phyloP scores from a whole-genome alignment of 2,888 invertebrate genomes.

The Odontomyia ornata region DNA sequence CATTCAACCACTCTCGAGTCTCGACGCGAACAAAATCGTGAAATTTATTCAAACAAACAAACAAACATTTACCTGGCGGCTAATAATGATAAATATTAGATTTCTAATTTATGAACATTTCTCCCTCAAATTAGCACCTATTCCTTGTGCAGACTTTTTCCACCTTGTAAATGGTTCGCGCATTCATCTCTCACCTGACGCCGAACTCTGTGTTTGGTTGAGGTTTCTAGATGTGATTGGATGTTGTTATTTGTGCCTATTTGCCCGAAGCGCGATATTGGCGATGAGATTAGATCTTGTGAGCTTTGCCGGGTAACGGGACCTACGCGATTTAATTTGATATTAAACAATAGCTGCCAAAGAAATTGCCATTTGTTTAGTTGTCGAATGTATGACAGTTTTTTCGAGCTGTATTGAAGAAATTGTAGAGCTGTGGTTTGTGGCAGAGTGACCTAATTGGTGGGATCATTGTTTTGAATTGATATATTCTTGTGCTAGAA shows the following conservation, averaged over 20 bases:
- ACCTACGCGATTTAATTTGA: constrained; percentile 11
- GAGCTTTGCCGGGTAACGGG: constrained; percentile 21
- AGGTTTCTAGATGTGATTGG: background rate
- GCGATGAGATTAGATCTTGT: constrained; percentile 1
- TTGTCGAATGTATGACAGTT: background rate
- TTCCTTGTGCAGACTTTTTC: constrained; percentile 2
- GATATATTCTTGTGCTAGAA: too few relatives aligned
- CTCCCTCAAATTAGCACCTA: constrained; percentile 25
- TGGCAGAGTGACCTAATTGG: too few relatives aligned
- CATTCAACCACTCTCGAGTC: background rate
- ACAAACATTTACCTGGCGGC: constrained; percentile 1
- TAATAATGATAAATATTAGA: constrained; percentile 31
- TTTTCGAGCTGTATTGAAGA: too few relatives aligned
- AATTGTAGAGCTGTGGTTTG: too few relatives aligned
- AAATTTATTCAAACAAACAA: constrained; percentile 4
- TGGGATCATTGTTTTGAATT: too few relatives aligned
- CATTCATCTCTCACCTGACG: background rate
- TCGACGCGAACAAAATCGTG: background rate
- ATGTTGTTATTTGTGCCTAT: background rate
- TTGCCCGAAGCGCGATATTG: constrained; percentile 24
- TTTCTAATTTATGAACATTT: constrained; percentile 36
- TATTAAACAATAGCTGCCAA: background rate
- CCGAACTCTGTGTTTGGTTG: background rate
- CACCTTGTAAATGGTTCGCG: constrained; percentile 8
- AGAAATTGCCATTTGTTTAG: constrained; percentile 8